Conservation (phyloP, 2,888 invertebrate species). For the Drosophila greeni region DNA sequence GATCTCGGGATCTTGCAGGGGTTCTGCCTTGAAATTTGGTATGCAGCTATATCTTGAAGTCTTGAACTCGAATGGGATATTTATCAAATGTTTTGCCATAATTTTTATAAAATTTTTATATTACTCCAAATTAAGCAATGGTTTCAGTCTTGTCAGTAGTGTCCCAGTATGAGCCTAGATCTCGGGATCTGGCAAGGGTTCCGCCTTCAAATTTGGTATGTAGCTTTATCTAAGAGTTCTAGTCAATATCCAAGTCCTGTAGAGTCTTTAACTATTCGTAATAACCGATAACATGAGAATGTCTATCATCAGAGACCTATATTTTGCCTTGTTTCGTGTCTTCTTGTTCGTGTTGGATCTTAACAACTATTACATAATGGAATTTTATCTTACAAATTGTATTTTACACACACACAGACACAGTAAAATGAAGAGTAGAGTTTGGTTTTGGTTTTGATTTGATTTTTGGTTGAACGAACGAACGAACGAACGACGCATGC, state of each 20-base stretch:
- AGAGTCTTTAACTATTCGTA: no score
- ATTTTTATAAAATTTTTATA: background rate
- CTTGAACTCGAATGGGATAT: background rate
- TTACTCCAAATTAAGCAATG: background rate
- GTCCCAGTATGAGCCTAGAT: background rate
- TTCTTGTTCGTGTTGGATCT: conserved; percentile 32
- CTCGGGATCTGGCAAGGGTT: background rate
- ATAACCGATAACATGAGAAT: background rate
- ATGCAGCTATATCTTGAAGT: background rate
- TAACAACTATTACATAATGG: conserved; percentile 53
- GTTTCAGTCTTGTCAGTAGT: background rate
- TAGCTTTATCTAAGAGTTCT: background rate
- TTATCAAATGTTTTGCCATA: background rate
- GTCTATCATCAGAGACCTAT: background rate
- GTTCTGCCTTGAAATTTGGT: background rate
- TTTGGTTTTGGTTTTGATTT: conserved; percentile 33
- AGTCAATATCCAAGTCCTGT: background rate
- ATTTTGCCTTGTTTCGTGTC: conserved; percentile 13
- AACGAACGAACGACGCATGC: conserved; percentile 69
- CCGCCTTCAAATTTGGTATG: background rate
- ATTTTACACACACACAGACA: conserved; percentile 69
- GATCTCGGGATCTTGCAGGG: background rate
- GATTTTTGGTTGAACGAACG: conserved; percentile 45
- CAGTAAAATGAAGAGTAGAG: conserved; percentile 66
- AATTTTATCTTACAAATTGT: conserved; percentile 76